Evolutionary conservation across 2,113 vertebrate species (phyloP).

Genomic region (Zosterops pallidus): DNA sequence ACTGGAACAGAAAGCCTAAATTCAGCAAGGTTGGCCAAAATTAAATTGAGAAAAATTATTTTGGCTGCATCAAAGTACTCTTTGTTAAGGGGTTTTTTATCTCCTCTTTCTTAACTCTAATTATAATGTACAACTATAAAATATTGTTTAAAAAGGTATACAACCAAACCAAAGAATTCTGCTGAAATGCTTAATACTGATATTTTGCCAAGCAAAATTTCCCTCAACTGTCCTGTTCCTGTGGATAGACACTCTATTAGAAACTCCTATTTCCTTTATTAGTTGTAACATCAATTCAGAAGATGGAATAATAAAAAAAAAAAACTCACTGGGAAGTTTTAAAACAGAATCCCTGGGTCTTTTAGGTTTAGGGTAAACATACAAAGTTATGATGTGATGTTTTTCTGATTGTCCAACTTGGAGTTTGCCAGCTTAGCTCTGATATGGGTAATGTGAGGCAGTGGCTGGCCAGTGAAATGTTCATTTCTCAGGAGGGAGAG

Average conservation of each 20-base stretch:
- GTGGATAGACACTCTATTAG: background rate
- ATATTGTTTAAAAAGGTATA: background rate
- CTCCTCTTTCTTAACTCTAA: background rate
- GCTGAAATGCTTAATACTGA: background rate
- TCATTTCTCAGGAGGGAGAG: background rate
- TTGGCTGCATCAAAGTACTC: background rate
- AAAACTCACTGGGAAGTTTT: background rate
- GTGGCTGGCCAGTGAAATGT: background rate
- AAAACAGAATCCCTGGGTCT: background rate
- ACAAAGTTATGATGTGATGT: background rate
- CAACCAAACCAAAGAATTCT: background rate
- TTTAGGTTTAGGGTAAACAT: background rate
- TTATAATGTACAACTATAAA: background rate
- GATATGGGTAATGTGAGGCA: rapidly evolving
- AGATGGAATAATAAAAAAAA: background rate
- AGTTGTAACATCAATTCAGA: background rate
- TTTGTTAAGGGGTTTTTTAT: background rate
- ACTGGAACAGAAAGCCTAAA: background rate
- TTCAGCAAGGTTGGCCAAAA: background rate
- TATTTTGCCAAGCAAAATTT: background rate
- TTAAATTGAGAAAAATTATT: background rate
- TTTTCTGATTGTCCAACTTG: background rate
- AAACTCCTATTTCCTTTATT: background rate
- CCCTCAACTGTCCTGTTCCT: background rate
- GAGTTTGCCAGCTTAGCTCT: background rate